Evolutionary conservation across 2,888 invertebrate species (phyloP).

Genomic region (Drosophila koepferae): DNA sequence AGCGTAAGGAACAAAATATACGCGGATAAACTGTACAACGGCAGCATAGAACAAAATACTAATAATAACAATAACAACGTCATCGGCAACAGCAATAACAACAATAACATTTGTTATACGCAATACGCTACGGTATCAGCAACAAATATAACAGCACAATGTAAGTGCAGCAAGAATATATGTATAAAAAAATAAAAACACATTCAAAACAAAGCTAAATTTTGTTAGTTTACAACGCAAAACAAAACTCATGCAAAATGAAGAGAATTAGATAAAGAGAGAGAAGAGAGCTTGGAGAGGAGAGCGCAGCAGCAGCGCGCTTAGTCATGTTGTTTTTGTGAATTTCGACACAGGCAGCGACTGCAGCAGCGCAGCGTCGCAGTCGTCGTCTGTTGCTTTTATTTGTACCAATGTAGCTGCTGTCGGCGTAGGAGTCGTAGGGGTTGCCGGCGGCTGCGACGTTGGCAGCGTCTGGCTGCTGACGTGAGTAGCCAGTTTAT

Average conservation of each 20-base stretch:
- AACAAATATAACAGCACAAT: constrained; percentile 32
- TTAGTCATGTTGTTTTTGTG: constrained; percentile 77
- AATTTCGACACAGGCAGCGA: constrained; percentile 61
- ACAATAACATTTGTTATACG: constrained; percentile 33
- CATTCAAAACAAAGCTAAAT: constrained; percentile 26
- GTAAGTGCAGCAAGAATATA: constrained; percentile 55
- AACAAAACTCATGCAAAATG: constrained; percentile 36
- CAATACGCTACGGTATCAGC: constrained; percentile 37
- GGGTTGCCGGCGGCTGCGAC: constrained; percentile 71
- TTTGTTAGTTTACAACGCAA: constrained; percentile 54
- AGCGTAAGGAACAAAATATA: constrained; percentile 20
- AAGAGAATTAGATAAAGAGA: constrained; percentile 8
- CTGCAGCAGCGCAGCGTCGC: constrained; percentile 23
- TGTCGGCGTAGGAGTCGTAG: constrained; percentile 62
- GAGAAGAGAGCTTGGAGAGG: constrained; percentile 18
- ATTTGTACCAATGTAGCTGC: constrained; percentile 47
- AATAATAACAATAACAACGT: constrained; percentile 14
- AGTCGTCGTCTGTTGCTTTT: constrained; percentile 39
- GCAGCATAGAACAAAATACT: constrained; percentile 23
- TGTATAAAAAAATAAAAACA: not conserved
- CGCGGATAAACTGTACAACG: constrained; percentile 52
- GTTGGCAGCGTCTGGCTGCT: constrained; percentile 65
- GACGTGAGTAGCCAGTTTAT: constrained; percentile 68
- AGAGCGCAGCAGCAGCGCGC: constrained; percentile 53
- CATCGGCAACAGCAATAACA: constrained; percentile 19